These are phyloP conservation scores for Colletes collaris DNA, from an alignment of 2,888 invertebrate genomes.

Conservation along the genomic window DNA sequence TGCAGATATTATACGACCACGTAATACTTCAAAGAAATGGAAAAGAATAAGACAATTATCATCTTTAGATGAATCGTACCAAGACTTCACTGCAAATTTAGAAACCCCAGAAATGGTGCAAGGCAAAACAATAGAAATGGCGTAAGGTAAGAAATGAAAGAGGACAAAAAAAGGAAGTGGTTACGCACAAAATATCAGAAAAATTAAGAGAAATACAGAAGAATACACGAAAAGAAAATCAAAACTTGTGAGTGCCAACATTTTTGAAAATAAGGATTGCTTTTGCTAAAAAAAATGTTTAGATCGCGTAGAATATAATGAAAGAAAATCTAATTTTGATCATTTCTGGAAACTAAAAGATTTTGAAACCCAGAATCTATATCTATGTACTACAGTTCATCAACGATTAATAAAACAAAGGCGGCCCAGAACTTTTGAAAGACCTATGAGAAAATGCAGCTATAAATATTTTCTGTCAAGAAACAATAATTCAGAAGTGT, in stretches of 20 bases:
- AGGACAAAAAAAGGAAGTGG: too few relatives aligned
- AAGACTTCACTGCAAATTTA: constrained; percentile 44
- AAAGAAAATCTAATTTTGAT: constrained; percentile 57
- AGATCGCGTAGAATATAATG: constrained; percentile 24
- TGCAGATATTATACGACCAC: constrained; percentile 21
- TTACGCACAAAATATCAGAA: constrained; percentile 36
- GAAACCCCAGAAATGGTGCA: neutral
- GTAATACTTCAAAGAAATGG: constrained; percentile 51
- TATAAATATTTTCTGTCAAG: constrained; percentile 42
- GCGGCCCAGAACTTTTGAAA: too few relatives aligned
- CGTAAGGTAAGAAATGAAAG: too few relatives aligned
- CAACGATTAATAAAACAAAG: too few relatives aligned
- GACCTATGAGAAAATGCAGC: too few relatives aligned
- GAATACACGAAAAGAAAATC: constrained; percentile 49
- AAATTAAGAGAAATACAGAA: constrained; percentile 46
- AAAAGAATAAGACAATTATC: constrained; percentile 47
- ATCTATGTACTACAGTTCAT: too few relatives aligned
- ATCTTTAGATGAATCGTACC: constrained; percentile 52
- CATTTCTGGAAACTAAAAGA: constrained; percentile 58
- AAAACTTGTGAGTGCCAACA: constrained; percentile 52
- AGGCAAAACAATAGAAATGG: too few relatives aligned
- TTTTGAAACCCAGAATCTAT: constrained; percentile 41
- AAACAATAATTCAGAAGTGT: constrained; percentile 44
- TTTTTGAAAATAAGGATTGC: constrained; percentile 52
- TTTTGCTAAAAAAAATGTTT: constrained; percentile 49